Evolutionary conservation across 2,888 invertebrate species (phyloP).

Genomic region (Rhorus exstirpatorius): DNA sequence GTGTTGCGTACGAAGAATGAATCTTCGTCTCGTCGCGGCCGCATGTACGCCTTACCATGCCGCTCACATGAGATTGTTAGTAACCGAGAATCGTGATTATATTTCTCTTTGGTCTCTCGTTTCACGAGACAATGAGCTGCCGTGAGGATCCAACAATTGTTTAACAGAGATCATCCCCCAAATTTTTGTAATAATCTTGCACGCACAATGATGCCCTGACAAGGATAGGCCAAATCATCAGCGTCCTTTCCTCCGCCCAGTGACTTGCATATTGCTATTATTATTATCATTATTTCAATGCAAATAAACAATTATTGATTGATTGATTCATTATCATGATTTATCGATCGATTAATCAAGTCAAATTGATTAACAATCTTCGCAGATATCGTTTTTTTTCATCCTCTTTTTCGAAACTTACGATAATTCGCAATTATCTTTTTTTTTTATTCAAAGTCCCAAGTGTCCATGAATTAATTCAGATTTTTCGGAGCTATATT

Average conservation of each 20-base stretch:
- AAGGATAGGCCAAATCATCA: conserved; percentile 67
- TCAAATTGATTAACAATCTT: too few relatives aligned
- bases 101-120: conserved; percentile 17
- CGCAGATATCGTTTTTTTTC: too few relatives aligned
- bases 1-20: conserved; percentile 68
- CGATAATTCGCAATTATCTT: too few relatives aligned
- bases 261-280: conserved; percentile 21
- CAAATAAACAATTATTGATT: too few relatives aligned
- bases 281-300: too few relatives aligned
- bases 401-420: too few relatives aligned
- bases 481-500: too few relatives aligned
- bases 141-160: conserved; percentile 71
- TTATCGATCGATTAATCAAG: too few relatives aligned
- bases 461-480: too few relatives aligned
- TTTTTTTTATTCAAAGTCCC: too few relatives aligned
- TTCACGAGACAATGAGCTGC: conserved; percentile 71
- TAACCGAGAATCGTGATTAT: conserved; percentile 69
- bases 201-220: conserved; percentile 72
- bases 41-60: conserved; percentile 68
- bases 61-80: conserved; percentile 67
- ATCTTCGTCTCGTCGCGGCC: conserved; percentile 22
- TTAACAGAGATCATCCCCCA: conserved; percentile 72
- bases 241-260: conserved; percentile 70
- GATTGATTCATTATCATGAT: too few relatives aligned
- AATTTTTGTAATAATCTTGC: conserved; percentile 69